Base-by-base conservation (phyloP, 2,888 invertebrate species). In the Drosophila quinaria region DNA sequence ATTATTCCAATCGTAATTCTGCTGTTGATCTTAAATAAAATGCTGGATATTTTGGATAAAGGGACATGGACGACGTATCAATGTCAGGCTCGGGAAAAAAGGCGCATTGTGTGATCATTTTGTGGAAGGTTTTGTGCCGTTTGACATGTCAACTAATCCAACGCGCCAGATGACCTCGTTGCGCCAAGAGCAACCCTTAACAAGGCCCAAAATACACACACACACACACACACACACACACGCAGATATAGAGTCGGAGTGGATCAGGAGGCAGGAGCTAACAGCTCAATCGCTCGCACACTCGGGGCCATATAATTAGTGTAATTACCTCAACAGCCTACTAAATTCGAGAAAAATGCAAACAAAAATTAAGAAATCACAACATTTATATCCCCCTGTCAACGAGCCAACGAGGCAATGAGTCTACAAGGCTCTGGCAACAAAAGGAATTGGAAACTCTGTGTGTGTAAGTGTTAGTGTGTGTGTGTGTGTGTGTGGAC, bases 281-380 rank as follows among this genome's bases (percentile, higher is more conserved):
- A 58, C 61, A 67, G 58, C 62, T 52, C 70, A 67, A 67, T 62
- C 41, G 35, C 17, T 9, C 37, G 19, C 55, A 59, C 52, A 47
- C 44, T 74, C 71, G 76, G 73, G 49, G 79, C 77, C 70, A 79
- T 87, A 86, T 87, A 86, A 87, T 87, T 87, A 88, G 84, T 80
- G 84, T 87, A 87, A 87, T 87, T 87, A 87, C 87, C 81, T 87
- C 87, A 87, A 87, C 87, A 88, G 87, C 88, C 88, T 86, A 84
- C 88, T 82, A 87, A 87, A 88, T 81, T 88, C 64, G 80, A 84
- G 81, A 84, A 87, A 88, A 84, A 90, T 90, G 83, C 90, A 90
- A 88, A 88, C 83, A 90, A 78, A 90, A 90, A 87, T 87, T 88
- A 91, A 84, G 85, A 84, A 88, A 91, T 91, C 90, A 91, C 86